Conservation (phyloP, 2,113 vertebrate species). For the Onychostruthus taczanowskii region DNA sequence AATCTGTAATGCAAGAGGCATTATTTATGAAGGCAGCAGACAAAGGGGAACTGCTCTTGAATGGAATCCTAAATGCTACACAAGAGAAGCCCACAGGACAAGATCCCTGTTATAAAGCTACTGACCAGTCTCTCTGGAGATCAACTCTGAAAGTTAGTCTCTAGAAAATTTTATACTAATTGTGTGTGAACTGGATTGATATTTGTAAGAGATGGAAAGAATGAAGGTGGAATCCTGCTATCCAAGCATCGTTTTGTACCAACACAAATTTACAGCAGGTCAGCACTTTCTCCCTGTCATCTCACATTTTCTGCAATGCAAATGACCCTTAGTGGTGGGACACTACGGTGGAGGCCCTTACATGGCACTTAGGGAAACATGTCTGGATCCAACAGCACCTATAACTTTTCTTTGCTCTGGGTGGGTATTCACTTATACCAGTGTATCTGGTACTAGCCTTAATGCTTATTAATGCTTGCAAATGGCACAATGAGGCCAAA, state of each 20-base stretch:
- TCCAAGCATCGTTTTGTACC: background rate
- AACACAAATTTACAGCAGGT: background rate
- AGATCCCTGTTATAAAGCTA: slow-evolving; percentile 7
- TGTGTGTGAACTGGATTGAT: background rate
- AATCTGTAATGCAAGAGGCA: slow-evolving; percentile 67
- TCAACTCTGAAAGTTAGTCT: background rate
- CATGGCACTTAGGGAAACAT: background rate
- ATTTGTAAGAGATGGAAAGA: background rate
- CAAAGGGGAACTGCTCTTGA: slow-evolving; percentile 52
- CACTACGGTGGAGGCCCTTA: background rate
- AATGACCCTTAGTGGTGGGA: background rate
- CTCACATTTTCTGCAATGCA: background rate
- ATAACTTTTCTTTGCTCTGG: background rate
- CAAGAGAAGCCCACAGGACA: background rate
- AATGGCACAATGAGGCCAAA: background rate
- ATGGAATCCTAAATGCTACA: slow-evolving; percentile 46
- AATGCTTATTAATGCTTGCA: background rate
- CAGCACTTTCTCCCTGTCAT: background rate
- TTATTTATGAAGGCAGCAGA: slow-evolving; percentile 71
- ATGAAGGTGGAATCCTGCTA: background rate
- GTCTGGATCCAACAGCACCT: background rate
- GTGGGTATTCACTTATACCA: background rate
- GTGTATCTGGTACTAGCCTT: background rate
- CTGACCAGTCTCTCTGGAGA: background rate
- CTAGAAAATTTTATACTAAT: background rate